Base-by-base conservation (phyloP, 92 coral and sea anemone species). In the Ricordea florida region DNA sequence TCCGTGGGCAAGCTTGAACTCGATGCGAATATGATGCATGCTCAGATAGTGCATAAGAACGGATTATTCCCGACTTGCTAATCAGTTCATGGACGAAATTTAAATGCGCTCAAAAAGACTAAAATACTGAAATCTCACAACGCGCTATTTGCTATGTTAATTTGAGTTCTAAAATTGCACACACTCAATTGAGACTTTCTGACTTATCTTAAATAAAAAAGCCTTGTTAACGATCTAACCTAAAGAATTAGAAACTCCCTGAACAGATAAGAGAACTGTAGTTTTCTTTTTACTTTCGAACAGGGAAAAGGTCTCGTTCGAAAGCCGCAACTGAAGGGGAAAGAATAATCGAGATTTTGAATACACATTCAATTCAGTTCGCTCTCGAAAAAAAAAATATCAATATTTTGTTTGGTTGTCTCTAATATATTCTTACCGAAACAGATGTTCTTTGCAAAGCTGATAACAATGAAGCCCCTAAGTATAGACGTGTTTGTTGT, bases 361-460 rank as follows among this genome's bases (percentile, higher is more conserved):
- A n/a, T n/a, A n/a, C n/a, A n/a, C n/a, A n/a, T n/a, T n/a, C n/a
- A n/a, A n/a, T n/a, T n/a, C n/a, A n/a, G n/a, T n/a, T n/a, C n/a
- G n/a, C n/a, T n/a, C n/a, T n/a, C n/a, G n/a, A 64, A 53, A 70
- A 70, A 57, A 55, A 51, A 69, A 69, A 69, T 70, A 70, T n/a
- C n/a, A n/a, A n/a, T n/a, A 53, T 53, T 70, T 70, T 70, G 52
- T 50, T 70, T 40, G 6, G 63, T n/a, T 23, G 47, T 40, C 44
- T 46, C 52, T 52, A 51, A 53, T 41, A 50, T 38, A 52, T 70
- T 56, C 51, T 70, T 55, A 18, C 42, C 65, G 40, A 40, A 70
- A 70, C 77, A 70, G 77, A 70, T 70, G 77, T 70, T 70, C 64
- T 37, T 26, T 55, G 58, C 65, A 23, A 37, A 28, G 47, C 44